These are phyloP conservation scores for Sphaeramia orbicularis DNA, from an alignment of 2,797 vertebrate genomes.

Conservation along the genomic window DNA sequence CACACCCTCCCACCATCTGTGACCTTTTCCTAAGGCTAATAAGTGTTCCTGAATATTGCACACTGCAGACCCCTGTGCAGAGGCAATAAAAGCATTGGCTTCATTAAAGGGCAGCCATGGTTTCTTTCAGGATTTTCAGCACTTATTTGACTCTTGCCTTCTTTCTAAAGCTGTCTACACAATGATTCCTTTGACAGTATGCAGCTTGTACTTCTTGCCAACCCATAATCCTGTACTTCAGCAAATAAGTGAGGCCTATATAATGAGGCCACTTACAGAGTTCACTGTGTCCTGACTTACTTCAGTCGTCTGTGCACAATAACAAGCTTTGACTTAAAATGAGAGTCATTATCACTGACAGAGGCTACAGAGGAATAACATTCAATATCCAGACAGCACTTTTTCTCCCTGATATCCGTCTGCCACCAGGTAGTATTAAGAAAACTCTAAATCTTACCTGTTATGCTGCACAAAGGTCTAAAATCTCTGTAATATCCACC, in stretches of 20 bases:
- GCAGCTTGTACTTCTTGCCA: not conserved
- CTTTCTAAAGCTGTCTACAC: conserved; percentile 15
- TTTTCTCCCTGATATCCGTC: too few species aligned
- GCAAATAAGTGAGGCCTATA: conserved; percentile 3
- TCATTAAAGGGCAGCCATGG: conserved; percentile 60
- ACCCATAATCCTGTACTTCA: conserved; percentile 22
- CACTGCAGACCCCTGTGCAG: conserved; percentile 40
- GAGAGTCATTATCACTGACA: too few species aligned
- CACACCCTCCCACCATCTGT: conserved; percentile 41
- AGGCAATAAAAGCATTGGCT: conserved; percentile 54
- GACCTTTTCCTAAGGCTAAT: conserved; percentile 69
- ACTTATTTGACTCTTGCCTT: conserved; percentile 49
- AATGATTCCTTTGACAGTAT: conserved; percentile 41
- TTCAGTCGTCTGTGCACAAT: too few species aligned
- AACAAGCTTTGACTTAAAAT: too few species aligned
- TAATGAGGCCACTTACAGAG: not conserved
- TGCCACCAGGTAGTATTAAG: too few species aligned
- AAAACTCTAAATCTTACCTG: too few species aligned
- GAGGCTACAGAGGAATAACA: too few species aligned
- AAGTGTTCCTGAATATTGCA: conserved; percentile 62
- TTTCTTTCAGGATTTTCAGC: conserved; percentile 54
- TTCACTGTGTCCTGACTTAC: too few species aligned
- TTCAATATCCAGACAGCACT: too few species aligned
- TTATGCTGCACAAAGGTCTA: too few species aligned
- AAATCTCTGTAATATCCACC: too few species aligned